phyloP scores from a whole-genome alignment of 2,888 invertebrate genomes.

The Drosophila paracracens region DNA sequence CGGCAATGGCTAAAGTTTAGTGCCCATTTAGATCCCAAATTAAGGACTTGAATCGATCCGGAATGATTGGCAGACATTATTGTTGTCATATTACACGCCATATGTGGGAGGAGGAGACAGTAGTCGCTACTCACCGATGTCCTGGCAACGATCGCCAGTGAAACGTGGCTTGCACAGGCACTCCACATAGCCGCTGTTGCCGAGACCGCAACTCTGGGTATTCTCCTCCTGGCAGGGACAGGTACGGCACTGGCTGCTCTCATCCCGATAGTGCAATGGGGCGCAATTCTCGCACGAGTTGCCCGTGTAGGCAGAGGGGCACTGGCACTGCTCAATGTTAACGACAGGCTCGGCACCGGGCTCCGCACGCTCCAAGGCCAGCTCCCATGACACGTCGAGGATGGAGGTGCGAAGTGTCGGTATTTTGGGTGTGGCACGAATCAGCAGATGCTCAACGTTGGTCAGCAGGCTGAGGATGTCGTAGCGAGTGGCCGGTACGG shows the following conservation, averaged over 20 bases:
- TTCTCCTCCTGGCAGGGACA: slow-evolving; percentile 90
- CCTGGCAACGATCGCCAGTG: slow-evolving; percentile 88
- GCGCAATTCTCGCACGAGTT: slow-evolving; percentile 93
- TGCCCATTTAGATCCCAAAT: slow-evolving; percentile 7
- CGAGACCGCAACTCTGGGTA: slow-evolving; percentile 83
- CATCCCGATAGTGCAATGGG: slow-evolving; percentile 90
- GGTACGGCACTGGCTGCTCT: slow-evolving; percentile 85
- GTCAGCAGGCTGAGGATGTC: slow-evolving; percentile 94
- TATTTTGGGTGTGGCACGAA: slow-evolving; percentile 91
- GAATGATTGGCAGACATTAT: background rate
- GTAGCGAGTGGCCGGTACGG: slow-evolving; percentile 89
- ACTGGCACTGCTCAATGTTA: slow-evolving; percentile 94
- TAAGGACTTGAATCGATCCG: slow-evolving; percentile 8
- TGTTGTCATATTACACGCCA: background rate
- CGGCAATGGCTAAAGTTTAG: slow-evolving; percentile 2
- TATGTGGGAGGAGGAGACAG: background rate
- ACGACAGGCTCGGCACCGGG: slow-evolving; percentile 88
- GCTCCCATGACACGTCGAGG: slow-evolving; percentile 94
- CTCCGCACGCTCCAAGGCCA: slow-evolving; percentile 86
- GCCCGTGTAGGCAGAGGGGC: slow-evolving; percentile 92
- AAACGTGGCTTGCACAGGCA: slow-evolving; percentile 91
- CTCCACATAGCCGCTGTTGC: slow-evolving; percentile 88
- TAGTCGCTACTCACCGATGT: slow-evolving; percentile 85
- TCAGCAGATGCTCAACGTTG: slow-evolving; percentile 92
- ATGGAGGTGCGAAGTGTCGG: slow-evolving; percentile 87